Evolutionary conservation across 2,888 invertebrate genomes (phyloP), one percentile per base, ranked within the genome.

Genomic region (Drosophila niveifrons): DNA sequence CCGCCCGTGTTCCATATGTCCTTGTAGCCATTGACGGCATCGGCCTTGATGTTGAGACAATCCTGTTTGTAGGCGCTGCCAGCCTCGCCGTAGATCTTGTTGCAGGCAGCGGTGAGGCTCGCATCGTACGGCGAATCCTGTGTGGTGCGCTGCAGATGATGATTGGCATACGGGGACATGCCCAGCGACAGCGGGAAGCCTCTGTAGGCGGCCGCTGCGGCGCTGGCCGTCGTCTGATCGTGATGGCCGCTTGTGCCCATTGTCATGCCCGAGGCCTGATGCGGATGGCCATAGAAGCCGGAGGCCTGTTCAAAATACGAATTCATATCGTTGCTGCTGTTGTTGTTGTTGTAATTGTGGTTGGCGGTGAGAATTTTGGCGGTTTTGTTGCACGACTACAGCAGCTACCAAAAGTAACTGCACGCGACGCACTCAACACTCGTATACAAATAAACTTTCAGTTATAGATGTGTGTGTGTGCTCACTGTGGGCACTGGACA

Each of bases 281-380:
- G 96, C 92, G 97, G 97, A 93, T 97, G 97, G 91, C 97, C 97
- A 94, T 98, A 98, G 94, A 98, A 98, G 93, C 97, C 97, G 93
- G 96, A 96, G 85, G 91, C 91, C 94, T 98, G 98, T 94, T 98
- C 98, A 93, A 98, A 98, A 93, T 98, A 98, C 92, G 97, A 97
- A 96, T 97, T 98, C 98, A 98, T 98, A 75, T 87, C 92, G 91
- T 39, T 89, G 91, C 88, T 90, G 91, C 83, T 90, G 92, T 88
- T 34, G 34, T 11, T 36, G 34, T n/a, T 89, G 91, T 88, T 90
- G 91, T 83, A 90, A 91, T 88, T 34, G 34, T 11, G 11, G 36
- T n/a, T 90, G 77, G 91, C 88, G 90, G 92, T 91, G 80, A 92
- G 91, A 92, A 92, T 92, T 91, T 92, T 92, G 92, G 90, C 92